Evolutionary conservation across 2,113 vertebrate species (phyloP).

Genomic region (Rhizomys pruinosus): DNA sequence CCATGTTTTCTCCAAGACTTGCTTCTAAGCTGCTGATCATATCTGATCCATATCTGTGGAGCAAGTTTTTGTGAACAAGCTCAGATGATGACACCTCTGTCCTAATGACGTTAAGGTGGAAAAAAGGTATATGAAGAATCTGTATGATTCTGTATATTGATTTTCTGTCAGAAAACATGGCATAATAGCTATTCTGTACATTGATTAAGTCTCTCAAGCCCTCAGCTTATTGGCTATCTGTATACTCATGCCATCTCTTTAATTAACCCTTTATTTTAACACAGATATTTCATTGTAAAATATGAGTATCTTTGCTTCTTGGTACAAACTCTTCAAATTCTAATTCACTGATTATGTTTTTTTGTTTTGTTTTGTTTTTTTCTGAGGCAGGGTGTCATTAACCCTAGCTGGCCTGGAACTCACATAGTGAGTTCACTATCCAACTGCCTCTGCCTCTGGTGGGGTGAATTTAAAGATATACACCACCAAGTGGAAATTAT

Average conservation of each 20-base stretch:
- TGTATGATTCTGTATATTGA: background rate
- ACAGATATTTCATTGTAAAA: background rate
- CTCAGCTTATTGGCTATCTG: background rate
- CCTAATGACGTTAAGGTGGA: background rate
- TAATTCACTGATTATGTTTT: background rate
- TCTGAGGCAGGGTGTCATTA: too few relatives aligned
- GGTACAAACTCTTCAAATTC: slow-evolving; percentile 12
- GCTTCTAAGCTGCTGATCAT: background rate
- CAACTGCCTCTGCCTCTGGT: too few relatives aligned
- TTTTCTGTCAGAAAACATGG: background rate
- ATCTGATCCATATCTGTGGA: rapidly evolving
- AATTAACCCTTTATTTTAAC: background rate
- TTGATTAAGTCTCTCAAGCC: background rate
- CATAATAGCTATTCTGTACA: background rate
- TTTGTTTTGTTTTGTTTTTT: too few relatives aligned
- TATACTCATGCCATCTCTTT: background rate
- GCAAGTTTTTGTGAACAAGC: background rate
- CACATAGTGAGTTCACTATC: too few relatives aligned
- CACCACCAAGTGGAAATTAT: background rate
- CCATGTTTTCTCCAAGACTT: background rate
- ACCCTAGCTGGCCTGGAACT: too few relatives aligned
- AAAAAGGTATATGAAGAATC: background rate
- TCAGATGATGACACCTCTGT: background rate
- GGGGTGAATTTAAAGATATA: too few relatives aligned
- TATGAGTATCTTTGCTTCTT: background rate